A percentile compares a stretch with the other conserved stretches of the same genome.
These are phyloP conservation scores for Bovichtus variegatus DNA, from an alignment of 2,797 vertebrate genomes.

Conservation along the genomic window DNA sequence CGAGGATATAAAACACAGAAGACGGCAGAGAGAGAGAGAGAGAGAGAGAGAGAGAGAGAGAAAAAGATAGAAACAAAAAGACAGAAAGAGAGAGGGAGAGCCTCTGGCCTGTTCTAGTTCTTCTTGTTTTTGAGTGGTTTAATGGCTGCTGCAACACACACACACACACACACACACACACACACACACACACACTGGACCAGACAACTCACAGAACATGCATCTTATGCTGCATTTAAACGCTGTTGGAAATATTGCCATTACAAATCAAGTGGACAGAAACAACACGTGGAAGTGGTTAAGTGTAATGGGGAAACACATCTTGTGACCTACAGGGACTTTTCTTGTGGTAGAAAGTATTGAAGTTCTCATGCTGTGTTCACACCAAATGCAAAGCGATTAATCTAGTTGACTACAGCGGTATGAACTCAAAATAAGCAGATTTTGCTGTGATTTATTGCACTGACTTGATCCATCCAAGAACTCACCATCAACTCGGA, in stretches of 20 bases:
- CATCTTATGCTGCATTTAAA: conserved; percentile 37
- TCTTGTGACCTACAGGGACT: too few relatives aligned
- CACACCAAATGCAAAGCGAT: too few relatives aligned
- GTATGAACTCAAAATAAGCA: too few relatives aligned
- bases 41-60: conserved; percentile 2
- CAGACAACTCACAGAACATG: conserved; percentile 27
- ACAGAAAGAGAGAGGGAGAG: conserved; percentile 37
- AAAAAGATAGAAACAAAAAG: conserved; percentile 20
- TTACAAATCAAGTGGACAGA: conserved; percentile 38
- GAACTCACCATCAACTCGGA: too few relatives aligned
- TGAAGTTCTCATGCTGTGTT: too few relatives aligned
- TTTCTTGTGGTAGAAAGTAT: too few relatives aligned
- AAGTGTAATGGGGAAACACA: background rate
- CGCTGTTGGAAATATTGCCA: conserved; percentile 21
- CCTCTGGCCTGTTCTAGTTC: conserved; percentile 68
- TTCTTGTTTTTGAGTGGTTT: conserved; percentile 66
- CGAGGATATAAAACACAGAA: conserved; percentile 24
- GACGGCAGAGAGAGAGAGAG: background rate
- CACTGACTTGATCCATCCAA: too few relatives aligned
- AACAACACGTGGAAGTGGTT: background rate
- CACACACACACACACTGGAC: conserved; percentile 10
- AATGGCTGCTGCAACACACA: conserved; percentile 48
- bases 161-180: conserved; percentile 7
- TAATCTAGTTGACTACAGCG: too few relatives aligned
- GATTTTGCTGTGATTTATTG: too few relatives aligned